Evolutionary conservation across 2,888 invertebrate genomes (phyloP).

Genomic region (Tromatobia lineatoria): DNA sequence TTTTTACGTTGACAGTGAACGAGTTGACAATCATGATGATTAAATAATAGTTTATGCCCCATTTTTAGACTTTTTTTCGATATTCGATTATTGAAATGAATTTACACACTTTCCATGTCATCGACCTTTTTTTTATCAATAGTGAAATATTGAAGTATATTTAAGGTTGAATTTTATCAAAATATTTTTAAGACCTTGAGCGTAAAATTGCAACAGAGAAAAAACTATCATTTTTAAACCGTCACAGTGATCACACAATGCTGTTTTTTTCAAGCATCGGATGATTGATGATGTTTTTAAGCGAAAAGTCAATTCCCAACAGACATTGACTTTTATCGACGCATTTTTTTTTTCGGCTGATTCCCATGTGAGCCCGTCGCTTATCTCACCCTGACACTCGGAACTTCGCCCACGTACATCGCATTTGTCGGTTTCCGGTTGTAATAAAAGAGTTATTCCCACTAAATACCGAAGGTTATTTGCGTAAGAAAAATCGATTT

Average conservation of each 20-base stretch:
- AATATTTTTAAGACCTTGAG: too few relatives aligned
- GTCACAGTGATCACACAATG: neutral
- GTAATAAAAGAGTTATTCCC: neutral
- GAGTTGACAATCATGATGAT: too few relatives aligned
- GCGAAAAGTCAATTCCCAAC: neutral
- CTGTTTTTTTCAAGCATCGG: neutral
- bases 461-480: conserved; percentile 8
- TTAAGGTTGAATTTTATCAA: too few relatives aligned
- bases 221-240: neutral
- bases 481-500: neutral
- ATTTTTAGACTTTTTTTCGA: too few relatives aligned
- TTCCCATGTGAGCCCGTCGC: conserved; percentile 45
- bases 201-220: neutral
- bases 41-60: too few relatives aligned
- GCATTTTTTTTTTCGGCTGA: conserved; percentile 24
- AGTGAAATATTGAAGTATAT: too few relatives aligned
- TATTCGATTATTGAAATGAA: too few relatives aligned
- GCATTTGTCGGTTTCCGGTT: conserved; percentile 18
- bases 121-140: too few relatives aligned
- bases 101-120: too few relatives aligned
- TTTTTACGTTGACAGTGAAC: too few relatives aligned
- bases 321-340: conserved; percentile 20
- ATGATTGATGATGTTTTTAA: neutral
- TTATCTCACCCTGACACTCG: conserved; percentile 57
- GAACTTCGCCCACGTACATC: conserved; percentile 48